Evolutionary conservation across 2,888 invertebrate genomes (phyloP).

Genomic region (Hydropsyche betteni): DNA sequence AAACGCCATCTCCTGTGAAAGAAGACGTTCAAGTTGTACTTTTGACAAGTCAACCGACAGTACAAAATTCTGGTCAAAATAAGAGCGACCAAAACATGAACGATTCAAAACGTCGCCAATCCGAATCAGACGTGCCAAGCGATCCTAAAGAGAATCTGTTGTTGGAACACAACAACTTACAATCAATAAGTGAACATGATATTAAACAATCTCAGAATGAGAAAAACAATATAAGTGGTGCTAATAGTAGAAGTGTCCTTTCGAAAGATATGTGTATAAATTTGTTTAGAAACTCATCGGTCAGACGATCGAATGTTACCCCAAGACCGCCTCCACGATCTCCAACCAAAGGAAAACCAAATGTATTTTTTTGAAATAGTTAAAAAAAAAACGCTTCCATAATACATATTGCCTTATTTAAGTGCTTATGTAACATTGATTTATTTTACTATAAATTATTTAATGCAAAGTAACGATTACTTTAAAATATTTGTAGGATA

Average conservation of each 20-base stretch:
- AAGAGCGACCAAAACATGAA: neutral
- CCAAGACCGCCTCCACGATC: conserved; percentile 46
- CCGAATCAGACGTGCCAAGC: neutral
- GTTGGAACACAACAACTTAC: conserved; percentile 55
- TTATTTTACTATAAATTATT: conserved; percentile 1
- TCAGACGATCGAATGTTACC: conserved; percentile 43
- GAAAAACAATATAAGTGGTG: conserved; percentile 55
- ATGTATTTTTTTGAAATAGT: neutral
- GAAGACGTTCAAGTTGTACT: conserved; percentile 57
- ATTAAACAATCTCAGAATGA: conserved; percentile 51
- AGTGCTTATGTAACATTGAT: neutral
- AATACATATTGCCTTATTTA: neutral
- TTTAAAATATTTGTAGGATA: too few species aligned
- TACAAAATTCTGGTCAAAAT: neutral
- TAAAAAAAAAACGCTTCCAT: conserved; percentile 5
- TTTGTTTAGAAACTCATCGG: conserved; percentile 42
- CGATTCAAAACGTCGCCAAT: neutral
- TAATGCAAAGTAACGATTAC: neutral
- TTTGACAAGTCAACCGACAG: conserved; percentile 55
- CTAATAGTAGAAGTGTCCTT: neutral
- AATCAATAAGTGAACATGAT: conserved; percentile 4
- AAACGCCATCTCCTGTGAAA: conserved; percentile 48
- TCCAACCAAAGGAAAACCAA: conserved; percentile 42
- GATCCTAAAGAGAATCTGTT: neutral
- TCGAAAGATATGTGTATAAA: conserved; percentile 12